Evolutionary conservation across 1,140 invertebrate genomes (phyloP), one percentile per base, ranked within the genome.

Genomic region (Prorops nasuta): DNA sequence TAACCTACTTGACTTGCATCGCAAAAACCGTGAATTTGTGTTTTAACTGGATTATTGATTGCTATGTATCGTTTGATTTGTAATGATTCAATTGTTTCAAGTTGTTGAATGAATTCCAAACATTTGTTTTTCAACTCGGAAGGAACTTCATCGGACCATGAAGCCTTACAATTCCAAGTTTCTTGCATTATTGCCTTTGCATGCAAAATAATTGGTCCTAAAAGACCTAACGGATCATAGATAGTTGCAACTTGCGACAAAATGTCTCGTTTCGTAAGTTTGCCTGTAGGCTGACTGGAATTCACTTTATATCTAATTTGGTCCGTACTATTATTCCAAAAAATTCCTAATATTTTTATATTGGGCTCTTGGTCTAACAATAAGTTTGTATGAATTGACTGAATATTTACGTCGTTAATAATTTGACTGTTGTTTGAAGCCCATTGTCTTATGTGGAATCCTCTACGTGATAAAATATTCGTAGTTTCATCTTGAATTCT

Each of bases 361-460:
- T 16, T 38, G 2, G 10, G 4, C 15, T 47, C 24, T 15, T 21
- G 18, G 4, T 37, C 14, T 4, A 47, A 9, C 18, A 37, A 4
- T 8, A n/a, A 24, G 15, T 39, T 10, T 19, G 22, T 10, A 28
- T 47, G 12, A 4, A 12, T 8, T 9, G 51, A 32, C 12, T 56
- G 48, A 9, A 42, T 21, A 0, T 48, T 44, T 14, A 63, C 41
- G n/a, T 21, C 31, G 9, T 44, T 14, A 12, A 64, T 34, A 6
- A 54, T n/a, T 16, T 51, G 38, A 7, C 40, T 39, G 10, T 50
- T 20, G 45, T 69, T 69, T 1, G 58, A 58, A 6, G 49, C 48
- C 55, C 63, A 69, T 49, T 69, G 63, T 9, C 48, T 34, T 28
- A 67, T 36, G 51, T 59, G 52, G 31, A 61, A 62, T 20, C 53